Percentiles rank a stretch among this genome's conserved stretches.
Evolutionary conservation across 2,888 invertebrate species (phyloP).

Genomic region (Sinelater perroti): DNA sequence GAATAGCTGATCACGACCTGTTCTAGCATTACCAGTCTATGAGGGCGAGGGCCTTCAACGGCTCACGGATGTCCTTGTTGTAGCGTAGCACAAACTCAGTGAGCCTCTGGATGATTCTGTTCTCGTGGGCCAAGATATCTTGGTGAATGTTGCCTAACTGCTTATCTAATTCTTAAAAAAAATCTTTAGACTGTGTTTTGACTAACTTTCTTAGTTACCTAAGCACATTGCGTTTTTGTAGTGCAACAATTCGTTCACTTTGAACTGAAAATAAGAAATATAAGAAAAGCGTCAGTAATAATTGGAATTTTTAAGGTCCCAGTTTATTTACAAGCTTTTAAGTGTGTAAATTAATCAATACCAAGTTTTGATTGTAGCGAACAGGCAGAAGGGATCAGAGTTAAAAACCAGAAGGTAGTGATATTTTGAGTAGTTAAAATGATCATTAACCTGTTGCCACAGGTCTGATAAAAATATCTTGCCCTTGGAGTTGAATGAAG

Average conservation of each 20-base stretch:
- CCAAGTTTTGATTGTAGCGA: no score
- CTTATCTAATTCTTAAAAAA: slow-evolving; percentile 72
- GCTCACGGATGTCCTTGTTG: slow-evolving; percentile 54
- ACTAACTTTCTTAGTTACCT: slow-evolving; percentile 46
- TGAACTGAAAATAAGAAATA: slow-evolving; percentile 51
- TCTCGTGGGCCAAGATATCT: slow-evolving; percentile 83
- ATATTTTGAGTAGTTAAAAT: no score
- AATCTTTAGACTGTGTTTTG: background rate
- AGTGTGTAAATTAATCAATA: background rate
- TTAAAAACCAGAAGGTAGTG: no score
- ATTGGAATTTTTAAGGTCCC: no score
- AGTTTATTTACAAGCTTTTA: slow-evolving; percentile 17
- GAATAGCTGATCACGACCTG: background rate
- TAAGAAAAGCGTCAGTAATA: slow-evolving; percentile 14
- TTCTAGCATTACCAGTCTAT: slow-evolving; percentile 53
- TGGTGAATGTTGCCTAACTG: slow-evolving; percentile 81
- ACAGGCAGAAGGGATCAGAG: no score
- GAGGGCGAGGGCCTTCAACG: slow-evolving; percentile 51
- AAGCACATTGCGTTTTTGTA: slow-evolving; percentile 59
- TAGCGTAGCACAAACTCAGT: slow-evolving; percentile 54
- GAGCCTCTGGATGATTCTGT: slow-evolving; percentile 69
- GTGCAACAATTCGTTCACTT: slow-evolving; percentile 53
- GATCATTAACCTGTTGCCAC: no score
- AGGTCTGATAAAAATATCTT: no score
- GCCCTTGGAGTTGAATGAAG: no score